These are phyloP conservation scores for Andrena trimmerana DNA, from an alignment of 2,888 invertebrate genomes.

Conservation along the genomic window DNA sequence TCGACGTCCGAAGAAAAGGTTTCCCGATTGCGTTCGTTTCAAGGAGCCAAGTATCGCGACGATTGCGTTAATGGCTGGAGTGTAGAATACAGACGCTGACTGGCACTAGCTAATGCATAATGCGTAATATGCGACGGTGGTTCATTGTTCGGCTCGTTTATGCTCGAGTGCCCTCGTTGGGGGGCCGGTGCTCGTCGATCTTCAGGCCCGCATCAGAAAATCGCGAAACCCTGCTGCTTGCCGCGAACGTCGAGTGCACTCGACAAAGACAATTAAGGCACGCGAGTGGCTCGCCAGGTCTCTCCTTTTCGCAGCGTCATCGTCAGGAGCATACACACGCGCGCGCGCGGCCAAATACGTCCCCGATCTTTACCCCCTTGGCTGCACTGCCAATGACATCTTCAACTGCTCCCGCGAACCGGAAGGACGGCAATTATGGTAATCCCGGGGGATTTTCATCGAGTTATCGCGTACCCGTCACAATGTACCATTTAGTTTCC, in stretches of 20 bases:
- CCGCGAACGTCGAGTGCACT: constrained; percentile 46
- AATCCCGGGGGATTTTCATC: constrained; percentile 43
- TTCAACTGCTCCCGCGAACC: background rate
- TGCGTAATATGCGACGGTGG: constrained; percentile 34
- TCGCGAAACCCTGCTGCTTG: constrained; percentile 44
- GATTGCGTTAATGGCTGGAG: constrained; percentile 22
- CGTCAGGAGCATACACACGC: constrained; percentile 2
- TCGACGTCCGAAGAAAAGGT: background rate
- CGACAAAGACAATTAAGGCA: constrained; percentile 55
- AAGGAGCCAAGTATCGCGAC: constrained; percentile 4
- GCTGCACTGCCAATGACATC: constrained; percentile 11
- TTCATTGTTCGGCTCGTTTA: constrained; percentile 57
- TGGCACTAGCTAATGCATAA: constrained; percentile 10
- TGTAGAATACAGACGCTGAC: constrained; percentile 21
- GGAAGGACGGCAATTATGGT: constrained; percentile 47
- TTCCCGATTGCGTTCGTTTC: too few species aligned
- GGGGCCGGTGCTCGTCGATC: constrained; percentile 38
- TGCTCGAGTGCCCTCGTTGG: constrained; percentile 39
- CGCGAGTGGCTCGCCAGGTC: constrained; percentile 32
- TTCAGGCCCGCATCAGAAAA: constrained; percentile 47
- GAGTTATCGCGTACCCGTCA: constrained; percentile 37
- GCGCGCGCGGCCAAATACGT: background rate
- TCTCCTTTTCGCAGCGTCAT: constrained; percentile 25
- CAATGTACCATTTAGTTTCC: constrained; percentile 16
- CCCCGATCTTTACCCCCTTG: constrained; percentile 3